Evolutionary conservation across 1,140 invertebrate species (phyloP), one percentile per base, ranked within the genome.

Genomic region (Papilio xuthus): DNA sequence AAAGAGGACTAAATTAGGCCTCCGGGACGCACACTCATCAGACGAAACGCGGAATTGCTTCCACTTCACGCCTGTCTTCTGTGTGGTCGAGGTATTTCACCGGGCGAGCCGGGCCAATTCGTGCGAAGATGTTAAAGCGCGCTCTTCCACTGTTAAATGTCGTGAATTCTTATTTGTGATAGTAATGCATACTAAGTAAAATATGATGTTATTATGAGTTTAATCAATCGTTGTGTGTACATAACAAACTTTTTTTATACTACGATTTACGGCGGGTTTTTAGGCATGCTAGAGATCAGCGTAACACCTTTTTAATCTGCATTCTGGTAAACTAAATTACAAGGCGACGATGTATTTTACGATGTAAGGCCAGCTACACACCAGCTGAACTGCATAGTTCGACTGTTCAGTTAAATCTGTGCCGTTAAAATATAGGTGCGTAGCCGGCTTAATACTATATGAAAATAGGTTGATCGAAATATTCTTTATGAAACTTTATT

Each of bases 221-320:
- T 47, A 47, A 47, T 60, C 10, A 60, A 13, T 60, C 8, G 1
- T 4, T 23, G n/a, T 53, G n/a, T 56, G 8, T 10, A 56, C 20
- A 20, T 20, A 56, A 56, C 53, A 20, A 56, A 8, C 0, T n/a
- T 10, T 56, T n/a, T 20, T 56, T 23, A 23, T 56, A 10, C 7
- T 56, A 56, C 2, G 53, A 56, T 20, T 56, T 56, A 56, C n/a
- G 18, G 18, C 53, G n/a, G 10, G 13, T 18, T 53, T 56, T 10
- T 9, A 23, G 56, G 56, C 23, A 26, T 28, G 56, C 23, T 63
- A 63, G 23, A 8, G 23, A 63, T 63, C 56, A 63, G 2, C 56
- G 23, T 63, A 63, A 63, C 56, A 63, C 56, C 23, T 63, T 63
- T 63, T 63, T 67, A 67, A 67, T 67, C 60, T 67, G 28, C 26